Evolutionary conservation across 2,888 invertebrate species (phyloP).

Genomic region (Panorpa germanica): DNA sequence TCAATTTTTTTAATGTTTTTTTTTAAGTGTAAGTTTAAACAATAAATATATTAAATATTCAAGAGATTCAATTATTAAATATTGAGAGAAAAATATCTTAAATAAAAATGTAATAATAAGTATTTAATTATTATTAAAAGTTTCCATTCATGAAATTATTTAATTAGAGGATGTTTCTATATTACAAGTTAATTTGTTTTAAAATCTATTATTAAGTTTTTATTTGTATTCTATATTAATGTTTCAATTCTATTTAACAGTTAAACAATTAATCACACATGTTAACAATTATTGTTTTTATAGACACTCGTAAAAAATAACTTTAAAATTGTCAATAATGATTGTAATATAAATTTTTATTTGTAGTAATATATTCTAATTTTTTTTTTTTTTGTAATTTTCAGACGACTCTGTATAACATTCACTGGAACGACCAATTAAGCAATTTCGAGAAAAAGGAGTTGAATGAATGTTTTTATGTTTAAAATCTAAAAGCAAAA

Average conservation of each 20-base stretch:
- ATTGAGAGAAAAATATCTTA: too few species aligned
- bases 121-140: neutral
- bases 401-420: conserved; percentile 30
- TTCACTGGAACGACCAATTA: conserved; percentile 2
- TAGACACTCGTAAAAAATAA: too few species aligned
- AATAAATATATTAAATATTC: too few species aligned
- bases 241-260: neutral
- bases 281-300: too few species aligned
- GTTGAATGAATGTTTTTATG: too few species aligned
- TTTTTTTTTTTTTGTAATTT: conserved; percentile 13
- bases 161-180: neutral
- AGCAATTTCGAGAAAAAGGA: too few species aligned
- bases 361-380: conserved; percentile 3
- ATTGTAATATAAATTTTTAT: conserved; percentile 6
- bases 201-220: neutral
- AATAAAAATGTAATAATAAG: too few species aligned
- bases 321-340: conserved; percentile 2
- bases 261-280: too few species aligned
- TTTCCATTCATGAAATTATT: neutral
- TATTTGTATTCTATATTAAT: neutral
- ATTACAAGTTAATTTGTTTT: neutral
- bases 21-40: too few species aligned
- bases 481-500: too few species aligned
- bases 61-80: too few species aligned
- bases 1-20: conserved; percentile 1